A percentile compares a stretch with the other conserved stretches of the same genome.
phyloP scores from a whole-genome alignment of 2,888 invertebrate genomes.

The Acronicta alni region DNA sequence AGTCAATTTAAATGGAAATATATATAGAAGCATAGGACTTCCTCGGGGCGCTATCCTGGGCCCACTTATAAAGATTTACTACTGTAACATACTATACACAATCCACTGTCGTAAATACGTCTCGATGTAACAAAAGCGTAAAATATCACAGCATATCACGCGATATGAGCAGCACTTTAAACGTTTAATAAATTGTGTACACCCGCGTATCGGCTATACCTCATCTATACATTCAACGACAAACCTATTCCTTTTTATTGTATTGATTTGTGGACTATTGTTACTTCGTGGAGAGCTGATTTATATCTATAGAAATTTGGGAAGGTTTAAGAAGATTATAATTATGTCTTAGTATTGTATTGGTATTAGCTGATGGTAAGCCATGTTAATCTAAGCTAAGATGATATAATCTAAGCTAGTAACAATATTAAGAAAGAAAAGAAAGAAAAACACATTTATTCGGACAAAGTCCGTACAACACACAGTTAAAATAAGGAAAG shows the following conservation, averaged over 20 bases:
- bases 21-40: conserved; percentile 15
- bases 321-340: conserved; percentile 21
- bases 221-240: conserved; percentile 27
- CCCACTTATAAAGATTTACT: conserved; percentile 19
- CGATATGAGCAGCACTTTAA: conserved; percentile 24
- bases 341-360: conserved; percentile 1
- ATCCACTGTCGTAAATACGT: conserved; percentile 38
- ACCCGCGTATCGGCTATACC: conserved; percentile 30
- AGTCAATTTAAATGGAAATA: not conserved
- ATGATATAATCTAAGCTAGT: too few relatives aligned
- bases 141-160: conserved; percentile 43
- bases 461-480: too few relatives aligned
- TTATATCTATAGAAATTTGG: conserved; percentile 36
- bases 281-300: conserved; percentile 19
- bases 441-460: too few relatives aligned
- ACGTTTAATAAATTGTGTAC: conserved; percentile 25
- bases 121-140: conserved; percentile 32
- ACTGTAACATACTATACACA: conserved; percentile 3
- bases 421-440: too few relatives aligned
- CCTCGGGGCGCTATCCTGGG: conserved; percentile 18
- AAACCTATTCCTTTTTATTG: conserved; percentile 31
- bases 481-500: too few relatives aligned
- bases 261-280: conserved; percentile 45
- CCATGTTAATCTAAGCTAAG: too few relatives aligned
- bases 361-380: not conserved